Evolutionary conservation across 2,888 invertebrate genomes (phyloP).

Genomic region (Calliopum simillimum): DNA sequence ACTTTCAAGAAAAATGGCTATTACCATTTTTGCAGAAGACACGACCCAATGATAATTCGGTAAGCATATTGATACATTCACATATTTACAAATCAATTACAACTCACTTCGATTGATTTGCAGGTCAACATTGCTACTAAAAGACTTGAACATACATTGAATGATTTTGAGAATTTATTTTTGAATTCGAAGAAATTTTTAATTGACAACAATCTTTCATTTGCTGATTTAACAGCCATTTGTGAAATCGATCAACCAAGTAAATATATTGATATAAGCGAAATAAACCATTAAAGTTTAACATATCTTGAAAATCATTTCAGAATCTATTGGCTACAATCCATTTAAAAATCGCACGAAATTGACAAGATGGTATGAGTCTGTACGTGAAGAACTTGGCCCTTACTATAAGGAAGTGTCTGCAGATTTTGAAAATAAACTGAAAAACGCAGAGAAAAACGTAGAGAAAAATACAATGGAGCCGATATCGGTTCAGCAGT

Average conservation of each 20-base stretch:
- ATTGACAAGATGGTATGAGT: conserved; percentile 74
- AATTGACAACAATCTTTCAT: conserved; percentile 73
- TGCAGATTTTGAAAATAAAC: conserved; percentile 56
- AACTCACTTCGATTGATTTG: neutral
- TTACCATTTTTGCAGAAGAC: conserved; percentile 70
- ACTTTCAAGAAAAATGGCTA: conserved; percentile 71
- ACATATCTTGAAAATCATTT: conserved; percentile 14
- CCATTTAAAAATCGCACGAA: conserved; percentile 72
- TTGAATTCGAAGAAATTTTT: conserved; percentile 69
- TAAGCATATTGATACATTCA: no score
- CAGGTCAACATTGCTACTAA: conserved; percentile 58
- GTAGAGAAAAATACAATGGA: conserved; percentile 51
- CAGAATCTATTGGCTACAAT: conserved; percentile 77
- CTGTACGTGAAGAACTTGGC: conserved; percentile 72
- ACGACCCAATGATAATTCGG: conserved; percentile 66
- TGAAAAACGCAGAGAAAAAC: conserved; percentile 49
- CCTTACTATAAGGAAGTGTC: conserved; percentile 76
- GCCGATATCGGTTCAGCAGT: conserved; percentile 60
- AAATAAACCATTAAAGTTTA: neutral
- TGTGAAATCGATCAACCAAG: conserved; percentile 84
- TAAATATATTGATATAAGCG: conserved; percentile 66
- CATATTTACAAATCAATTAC: no score
- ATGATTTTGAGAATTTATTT: conserved; percentile 71
- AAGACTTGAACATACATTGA: conserved; percentile 71
- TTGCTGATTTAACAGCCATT: conserved; percentile 80